Conservation (phyloP, 2,113 vertebrate species). For the Podarcis raffonei region DNA sequence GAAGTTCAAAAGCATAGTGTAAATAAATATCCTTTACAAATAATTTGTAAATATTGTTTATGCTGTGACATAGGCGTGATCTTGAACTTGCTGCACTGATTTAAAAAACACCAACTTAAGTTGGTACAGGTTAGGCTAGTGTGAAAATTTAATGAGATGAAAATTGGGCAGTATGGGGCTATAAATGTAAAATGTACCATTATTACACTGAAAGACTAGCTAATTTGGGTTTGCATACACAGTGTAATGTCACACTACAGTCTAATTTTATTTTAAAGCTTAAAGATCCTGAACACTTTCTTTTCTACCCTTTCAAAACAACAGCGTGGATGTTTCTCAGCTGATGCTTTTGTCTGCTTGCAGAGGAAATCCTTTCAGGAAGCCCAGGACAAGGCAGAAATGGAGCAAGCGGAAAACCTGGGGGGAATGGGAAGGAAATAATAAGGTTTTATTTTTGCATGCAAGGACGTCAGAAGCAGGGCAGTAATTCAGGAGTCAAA, state of each 20-base stretch:
- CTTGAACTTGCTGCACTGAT: not conserved
- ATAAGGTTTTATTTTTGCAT: conserved; percentile 21
- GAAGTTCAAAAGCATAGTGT: not conserved
- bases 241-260: not conserved
- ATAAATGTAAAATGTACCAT: not conserved
- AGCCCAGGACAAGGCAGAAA: conserved; percentile 11
- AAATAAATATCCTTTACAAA: not conserved
- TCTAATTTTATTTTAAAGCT: not conserved
- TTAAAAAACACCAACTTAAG: not conserved
- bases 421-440: conserved; percentile 11
- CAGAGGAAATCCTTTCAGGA: conserved; percentile 31
- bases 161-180: not conserved
- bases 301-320: conserved; percentile 4
- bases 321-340: not conserved
- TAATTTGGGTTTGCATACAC: not conserved
- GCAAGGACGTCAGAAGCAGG: not conserved
- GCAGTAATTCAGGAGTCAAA: not conserved
- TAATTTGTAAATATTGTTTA: not conserved
- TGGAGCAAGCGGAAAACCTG: conserved; percentile 1
- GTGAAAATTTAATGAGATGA: not conserved
- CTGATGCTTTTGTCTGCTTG: not conserved
- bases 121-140: not conserved
- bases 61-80: conserved; percentile 3
- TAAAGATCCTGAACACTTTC: conserved; percentile 10
- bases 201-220: not conserved